Base-by-base conservation (phyloP, 2,797 vertebrate genomes). In the Orestias chungarensis region DNA sequence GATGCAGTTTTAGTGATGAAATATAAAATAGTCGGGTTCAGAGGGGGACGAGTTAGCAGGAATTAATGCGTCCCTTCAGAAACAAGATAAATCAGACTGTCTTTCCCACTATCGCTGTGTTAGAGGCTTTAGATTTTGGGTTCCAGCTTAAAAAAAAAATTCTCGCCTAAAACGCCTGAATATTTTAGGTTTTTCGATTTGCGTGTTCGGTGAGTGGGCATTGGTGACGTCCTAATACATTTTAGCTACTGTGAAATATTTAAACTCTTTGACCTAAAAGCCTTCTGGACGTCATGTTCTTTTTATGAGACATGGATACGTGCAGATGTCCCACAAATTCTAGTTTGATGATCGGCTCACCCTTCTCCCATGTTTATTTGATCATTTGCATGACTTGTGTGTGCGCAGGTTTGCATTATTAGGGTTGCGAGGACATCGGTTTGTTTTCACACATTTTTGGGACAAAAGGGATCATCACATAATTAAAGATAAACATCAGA, bases 231-330 rank as follows among this genome's bases (percentile, higher is more conserved):
- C 55, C 3, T 61, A n/a, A 69, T 0, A 47, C 61, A 43, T 61
- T 66, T 74, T 62, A 43, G 43, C 54, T 71, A 50, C 33, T 59
- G 64, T 86, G 55, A 83, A 86, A 81, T 79, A 83, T 86, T 81
- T 75, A 83, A 52, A 38, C 35, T 71, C 42, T 76, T 20, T 9
- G 29, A 73, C 29, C 59, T 82, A 46, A 83, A 83, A 82, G 77
- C 74, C 68, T 79, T 71, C 57, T 66, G 69, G 54, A 68, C 20
- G 49, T 72, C 40, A 75, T 80, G 72, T 68, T 82, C 75, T 71
- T 82, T 82, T 82, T 31, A 83, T 73, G 62, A 76, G 18, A 64
- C 27, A 43, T 14, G 46, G 18, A 65, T 52, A 54, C 42, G 62
- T 4, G 42, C 46, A 40, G n/a, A 55, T 43, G 31, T 27, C 7